phyloP scores from a whole-genome alignment of 2,888 invertebrate species.

The Diogma glabrata region DNA sequence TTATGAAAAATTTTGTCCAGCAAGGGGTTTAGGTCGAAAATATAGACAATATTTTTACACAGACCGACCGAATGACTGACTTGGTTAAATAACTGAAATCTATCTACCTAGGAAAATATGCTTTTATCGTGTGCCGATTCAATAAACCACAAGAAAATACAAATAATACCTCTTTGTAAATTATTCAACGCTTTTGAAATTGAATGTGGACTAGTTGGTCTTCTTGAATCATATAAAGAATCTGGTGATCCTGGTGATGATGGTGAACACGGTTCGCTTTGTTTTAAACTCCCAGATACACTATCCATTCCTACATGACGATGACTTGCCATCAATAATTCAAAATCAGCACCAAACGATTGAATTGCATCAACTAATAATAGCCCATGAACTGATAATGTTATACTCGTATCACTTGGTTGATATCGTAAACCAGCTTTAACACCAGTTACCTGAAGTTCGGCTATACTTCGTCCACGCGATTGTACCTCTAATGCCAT shows the following conservation, averaged over 20 bases:
- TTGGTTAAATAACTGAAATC: too few species aligned
- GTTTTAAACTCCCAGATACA: slow-evolving; percentile 80
- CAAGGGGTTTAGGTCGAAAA: too few species aligned
- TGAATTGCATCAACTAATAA: slow-evolving; percentile 90
- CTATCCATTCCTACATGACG: slow-evolving; percentile 92
- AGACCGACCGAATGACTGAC: too few species aligned
- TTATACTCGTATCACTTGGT: slow-evolving; percentile 60
- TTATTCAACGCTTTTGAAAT: slow-evolving; percentile 44
- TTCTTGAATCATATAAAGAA: slow-evolving; percentile 29
- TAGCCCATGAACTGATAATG: slow-evolving; percentile 83
- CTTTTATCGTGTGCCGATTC: too few species aligned
- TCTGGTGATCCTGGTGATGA: slow-evolving; percentile 69
- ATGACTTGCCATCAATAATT: slow-evolving; percentile 86
- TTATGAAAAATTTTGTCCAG: too few species aligned
- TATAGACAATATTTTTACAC: too few species aligned
- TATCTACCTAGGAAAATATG: too few species aligned
- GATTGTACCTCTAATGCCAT: slow-evolving; percentile 81
- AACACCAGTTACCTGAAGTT: slow-evolving; percentile 85
- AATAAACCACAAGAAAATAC: slow-evolving; percentile 23
- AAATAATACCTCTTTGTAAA: slow-evolving; percentile 32
- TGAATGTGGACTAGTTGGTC: slow-evolving; percentile 43
- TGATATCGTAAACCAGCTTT: slow-evolving; percentile 63
- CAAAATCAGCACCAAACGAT: slow-evolving; percentile 91
- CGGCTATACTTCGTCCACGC: slow-evolving; percentile 79
- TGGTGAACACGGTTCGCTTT: slow-evolving; percentile 86